Evolutionary conservation across 2,888 invertebrate genomes (phyloP).

Genomic region (Caenorhabditis wallacei): DNA sequence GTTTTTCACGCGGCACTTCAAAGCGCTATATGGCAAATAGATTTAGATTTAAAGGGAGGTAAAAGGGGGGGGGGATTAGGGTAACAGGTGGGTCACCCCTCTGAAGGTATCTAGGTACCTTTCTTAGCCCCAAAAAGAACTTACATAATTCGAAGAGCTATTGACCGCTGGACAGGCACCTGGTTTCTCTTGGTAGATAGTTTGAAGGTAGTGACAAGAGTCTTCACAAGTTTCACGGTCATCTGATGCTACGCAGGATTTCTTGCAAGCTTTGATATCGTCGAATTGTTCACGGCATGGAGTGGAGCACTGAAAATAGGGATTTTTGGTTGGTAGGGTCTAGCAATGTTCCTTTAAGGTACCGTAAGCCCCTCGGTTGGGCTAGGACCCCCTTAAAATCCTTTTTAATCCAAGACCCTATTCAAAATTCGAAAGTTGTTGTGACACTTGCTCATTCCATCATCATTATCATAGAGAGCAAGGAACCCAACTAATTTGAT

Average conservation of each 20-base stretch:
- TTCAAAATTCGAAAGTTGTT: background rate
- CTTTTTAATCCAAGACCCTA: no score
- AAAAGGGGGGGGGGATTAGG: background rate
- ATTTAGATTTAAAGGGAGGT: background rate
- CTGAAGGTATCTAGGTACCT: no score
- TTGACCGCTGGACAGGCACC: constrained; percentile 83
- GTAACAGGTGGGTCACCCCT: constrained; percentile 19
- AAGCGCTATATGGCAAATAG: constrained; percentile 13
- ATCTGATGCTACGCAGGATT: constrained; percentile 46
- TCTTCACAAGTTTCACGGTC: constrained; percentile 75
- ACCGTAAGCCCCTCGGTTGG: no score
- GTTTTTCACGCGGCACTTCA: constrained; percentile 20
- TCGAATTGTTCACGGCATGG: constrained; percentile 79
- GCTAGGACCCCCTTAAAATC: no score
- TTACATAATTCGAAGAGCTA: constrained; percentile 67
- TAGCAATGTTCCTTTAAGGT: no score
- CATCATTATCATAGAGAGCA: constrained; percentile 6
- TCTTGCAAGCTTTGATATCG: constrained; percentile 64
- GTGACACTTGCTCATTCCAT: constrained; percentile 31
- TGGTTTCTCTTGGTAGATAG: constrained; percentile 81
- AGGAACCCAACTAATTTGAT: constrained; percentile 18
- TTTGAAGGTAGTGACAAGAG: constrained; percentile 83
- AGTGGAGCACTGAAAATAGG: constrained; percentile 78
- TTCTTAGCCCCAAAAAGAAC: constrained; percentile 10
- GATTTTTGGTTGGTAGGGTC: no score